Evolutionary conservation across 30 jellyfish, hydroid and myxozoan species (phyloP), one percentile per base, ranked within the genome.

Genomic region (Aurelia sp.): DNA sequence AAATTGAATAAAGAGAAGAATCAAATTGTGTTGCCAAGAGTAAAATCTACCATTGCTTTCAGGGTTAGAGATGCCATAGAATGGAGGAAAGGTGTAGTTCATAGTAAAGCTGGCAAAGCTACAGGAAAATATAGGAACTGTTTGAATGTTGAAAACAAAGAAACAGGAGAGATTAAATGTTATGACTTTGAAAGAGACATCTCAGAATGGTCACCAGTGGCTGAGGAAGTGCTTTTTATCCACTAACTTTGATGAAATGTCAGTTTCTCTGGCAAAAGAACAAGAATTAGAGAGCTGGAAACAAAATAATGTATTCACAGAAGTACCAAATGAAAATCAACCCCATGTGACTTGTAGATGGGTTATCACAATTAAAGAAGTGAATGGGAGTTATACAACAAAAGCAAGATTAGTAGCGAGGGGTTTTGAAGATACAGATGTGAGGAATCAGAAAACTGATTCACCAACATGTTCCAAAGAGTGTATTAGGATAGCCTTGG

Each of bases 51-150:
- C 44, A 50, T 72, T 17, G 47, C 69, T 72, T 44, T 50, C 7
- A 72, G 71, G 65, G 60, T 60, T 62, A 53, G 68, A 40, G 90
- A 79, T 79, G 82, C 30, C 57, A 66, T 30, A 30, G 81, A 50
- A 35, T 79, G 82, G 82, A 79, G 65, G 71, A 50, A 79, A 62
- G 82, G 70, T 47, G 90, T 22, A 65, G 44, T 79, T 61, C 70
- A 71, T 63, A 60, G 82, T 30, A 73, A 76, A 71, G 93, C 88
- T 52, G 93, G 88, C 55, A 84, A 84, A 64, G 81, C 84, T 57
- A 58, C 23, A 58, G 67, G 67, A 20, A 58, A 58, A 58, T 58
- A 58, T 58, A 37, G 48, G 48, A 37, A 37, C 6, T 37, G 7
- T 37, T 37, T 37, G 33, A 37, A 37, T 37, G 48, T 6, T 37